Percentiles rank a stretch among this genome's conserved stretches.
phyloP scores from a whole-genome alignment of 2,113 vertebrate genomes.

The Paralichthys olivaceus region DNA sequence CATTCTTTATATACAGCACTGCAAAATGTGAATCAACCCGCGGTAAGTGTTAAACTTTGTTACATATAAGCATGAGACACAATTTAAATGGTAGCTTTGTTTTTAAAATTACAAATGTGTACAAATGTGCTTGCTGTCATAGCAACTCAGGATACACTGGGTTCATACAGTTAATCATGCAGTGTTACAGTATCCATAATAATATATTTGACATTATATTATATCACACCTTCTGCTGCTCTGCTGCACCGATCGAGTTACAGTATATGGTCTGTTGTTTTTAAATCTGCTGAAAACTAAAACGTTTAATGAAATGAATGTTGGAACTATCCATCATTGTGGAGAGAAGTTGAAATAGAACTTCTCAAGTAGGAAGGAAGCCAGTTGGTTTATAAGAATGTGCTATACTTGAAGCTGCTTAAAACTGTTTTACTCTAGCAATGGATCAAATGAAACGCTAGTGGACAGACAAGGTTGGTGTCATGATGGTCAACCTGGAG shows the following conservation, averaged over 20 bases:
- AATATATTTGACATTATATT: neutral
- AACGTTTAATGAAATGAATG: neutral
- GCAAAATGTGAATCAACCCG: too few relatives aligned
- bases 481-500: neutral
- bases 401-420: neutral
- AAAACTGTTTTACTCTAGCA: neutral
- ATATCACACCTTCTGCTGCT: neutral
- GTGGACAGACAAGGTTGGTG: neutral
- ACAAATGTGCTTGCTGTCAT: neutral
- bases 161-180: neutral
- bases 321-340: neutral
- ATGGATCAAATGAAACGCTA: neutral
- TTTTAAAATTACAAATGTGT: neutral
- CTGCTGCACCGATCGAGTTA: neutral
- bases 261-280: neutral
- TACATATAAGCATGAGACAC: neutral
- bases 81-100: neutral
- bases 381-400: neutral
- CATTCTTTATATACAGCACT: neutral
- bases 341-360: constrained; percentile 2
- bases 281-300: neutral
- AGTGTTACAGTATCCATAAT: neutral
- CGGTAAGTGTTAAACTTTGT: too few relatives aligned
- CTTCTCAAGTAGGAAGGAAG: neutral
- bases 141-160: neutral